These are phyloP conservation scores for Poecilia picta DNA, from an alignment of 2,797 vertebrate species.

Conservation along the genomic window DNA sequence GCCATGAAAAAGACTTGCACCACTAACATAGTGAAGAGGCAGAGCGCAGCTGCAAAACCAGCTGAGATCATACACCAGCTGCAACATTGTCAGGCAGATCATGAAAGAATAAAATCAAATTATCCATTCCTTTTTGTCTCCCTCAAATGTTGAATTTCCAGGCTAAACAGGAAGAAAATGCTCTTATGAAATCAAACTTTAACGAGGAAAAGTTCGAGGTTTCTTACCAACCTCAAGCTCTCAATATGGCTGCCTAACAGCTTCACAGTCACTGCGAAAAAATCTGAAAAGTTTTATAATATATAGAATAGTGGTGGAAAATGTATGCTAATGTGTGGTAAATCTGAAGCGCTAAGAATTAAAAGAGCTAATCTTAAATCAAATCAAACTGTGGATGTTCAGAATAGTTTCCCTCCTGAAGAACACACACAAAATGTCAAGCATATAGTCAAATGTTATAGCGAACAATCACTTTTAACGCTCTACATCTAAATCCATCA, in stretches of 20 bases:
- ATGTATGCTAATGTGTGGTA: not conserved
- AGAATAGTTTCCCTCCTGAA: not conserved
- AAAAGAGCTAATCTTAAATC: not conserved
- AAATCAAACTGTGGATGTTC: not conserved
- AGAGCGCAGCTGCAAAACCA: not conserved
- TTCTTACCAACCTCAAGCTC: not conserved
- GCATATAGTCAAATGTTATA: conserved; percentile 44
- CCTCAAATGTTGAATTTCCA: not conserved
- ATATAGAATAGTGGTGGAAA: not conserved
- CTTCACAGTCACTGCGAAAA: not conserved
- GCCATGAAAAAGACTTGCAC: not conserved
- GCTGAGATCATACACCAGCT: not conserved
- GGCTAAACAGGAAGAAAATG: not conserved
- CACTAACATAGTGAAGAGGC: not conserved
- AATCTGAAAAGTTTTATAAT: not conserved
- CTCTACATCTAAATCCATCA: conserved; percentile 38
- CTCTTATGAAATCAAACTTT: not conserved
- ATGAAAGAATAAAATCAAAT: not conserved
- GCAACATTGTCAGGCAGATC: not conserved
- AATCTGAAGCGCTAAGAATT: not conserved
- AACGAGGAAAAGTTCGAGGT: not conserved
- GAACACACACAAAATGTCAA: conserved; percentile 1
- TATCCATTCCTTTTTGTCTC: not conserved
- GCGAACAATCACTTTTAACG: conserved; percentile 23
- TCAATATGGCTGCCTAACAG: not conserved